A percentile compares a stretch with the other conserved stretches of the same genome.
Evolutionary conservation across 2,113 vertebrate genomes (phyloP).

Genomic region (Chauna torquata): DNA sequence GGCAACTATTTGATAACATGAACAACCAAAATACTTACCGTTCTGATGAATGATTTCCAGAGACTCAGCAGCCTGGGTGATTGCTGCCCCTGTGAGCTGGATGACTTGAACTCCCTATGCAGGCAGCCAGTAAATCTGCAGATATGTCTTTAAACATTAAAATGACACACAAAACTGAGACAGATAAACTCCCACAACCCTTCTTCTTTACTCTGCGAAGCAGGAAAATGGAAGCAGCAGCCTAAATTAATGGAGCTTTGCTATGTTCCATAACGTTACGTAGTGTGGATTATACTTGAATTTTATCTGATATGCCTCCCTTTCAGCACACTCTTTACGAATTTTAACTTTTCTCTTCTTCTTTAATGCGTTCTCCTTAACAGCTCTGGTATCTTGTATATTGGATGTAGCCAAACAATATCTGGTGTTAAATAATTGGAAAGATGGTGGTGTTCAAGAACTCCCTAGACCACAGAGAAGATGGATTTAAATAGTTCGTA

Average conservation of each 20-base stretch:
- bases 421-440: background rate
- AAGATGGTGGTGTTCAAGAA: background rate
- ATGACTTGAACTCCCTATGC: background rate
- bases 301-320: background rate
- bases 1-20: background rate
- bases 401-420: background rate
- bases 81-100: background rate
- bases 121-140: constrained; percentile 9
- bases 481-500: background rate
- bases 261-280: background rate
- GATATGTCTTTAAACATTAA: background rate
- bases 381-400: background rate
- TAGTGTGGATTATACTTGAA: background rate
- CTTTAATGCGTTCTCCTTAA: background rate
- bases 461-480: background rate
- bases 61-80: background rate
- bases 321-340: background rate
- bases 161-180: background rate
- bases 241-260: background rate
- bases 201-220: background rate
- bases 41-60: background rate
- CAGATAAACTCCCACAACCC: background rate
- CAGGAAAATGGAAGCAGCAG: background rate
- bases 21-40: background rate
- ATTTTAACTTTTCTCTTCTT: background rate